Evolutionary conservation across 2,113 vertebrate genomes (phyloP).

Genomic region (Malaclemys terrapin): DNA sequence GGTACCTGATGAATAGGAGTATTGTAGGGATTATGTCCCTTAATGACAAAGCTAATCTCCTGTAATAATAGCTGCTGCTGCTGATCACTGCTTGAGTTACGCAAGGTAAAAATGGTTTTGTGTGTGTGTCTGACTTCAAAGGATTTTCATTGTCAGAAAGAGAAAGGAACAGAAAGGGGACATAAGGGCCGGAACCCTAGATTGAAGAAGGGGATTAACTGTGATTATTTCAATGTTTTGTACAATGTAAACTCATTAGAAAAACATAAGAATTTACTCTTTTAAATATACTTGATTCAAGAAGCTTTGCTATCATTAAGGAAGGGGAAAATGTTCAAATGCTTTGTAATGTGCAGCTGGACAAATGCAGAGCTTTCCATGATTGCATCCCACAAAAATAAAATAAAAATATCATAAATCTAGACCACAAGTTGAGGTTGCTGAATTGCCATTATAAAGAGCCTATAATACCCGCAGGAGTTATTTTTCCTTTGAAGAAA

Average conservation of each 20-base stretch:
- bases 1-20: slow-evolving; percentile 71
- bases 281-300: slow-evolving; percentile 62
- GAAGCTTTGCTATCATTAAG: slow-evolving; percentile 3
- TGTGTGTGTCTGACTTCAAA: slow-evolving; percentile 47
- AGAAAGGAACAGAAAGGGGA: slow-evolving; percentile 22
- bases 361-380: slow-evolving; percentile 50
- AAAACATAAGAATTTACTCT: slow-evolving; percentile 67
- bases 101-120: slow-evolving; percentile 58
- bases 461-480: not conserved
- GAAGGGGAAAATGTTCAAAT: slow-evolving; percentile 9
- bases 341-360: slow-evolving; percentile 50
- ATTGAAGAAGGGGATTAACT: slow-evolving; percentile 67
- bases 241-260: slow-evolving; percentile 60
- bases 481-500: slow-evolving; percentile 60
- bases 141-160: slow-evolving; percentile 40
- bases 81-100: slow-evolving; percentile 67
- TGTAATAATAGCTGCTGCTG: slow-evolving; percentile 56
- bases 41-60: slow-evolving; percentile 77
- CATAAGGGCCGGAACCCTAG: slow-evolving; percentile 49
- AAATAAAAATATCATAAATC: slow-evolving; percentile 27
- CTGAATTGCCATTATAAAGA: slow-evolving; percentile 30
- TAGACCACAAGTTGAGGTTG: not conserved
- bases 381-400: slow-evolving; percentile 46
- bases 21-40: slow-evolving; percentile 68
- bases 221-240: slow-evolving; percentile 70